phyloP scores from a whole-genome alignment of 2,888 invertebrate genomes.

The Homarus gammarus region DNA sequence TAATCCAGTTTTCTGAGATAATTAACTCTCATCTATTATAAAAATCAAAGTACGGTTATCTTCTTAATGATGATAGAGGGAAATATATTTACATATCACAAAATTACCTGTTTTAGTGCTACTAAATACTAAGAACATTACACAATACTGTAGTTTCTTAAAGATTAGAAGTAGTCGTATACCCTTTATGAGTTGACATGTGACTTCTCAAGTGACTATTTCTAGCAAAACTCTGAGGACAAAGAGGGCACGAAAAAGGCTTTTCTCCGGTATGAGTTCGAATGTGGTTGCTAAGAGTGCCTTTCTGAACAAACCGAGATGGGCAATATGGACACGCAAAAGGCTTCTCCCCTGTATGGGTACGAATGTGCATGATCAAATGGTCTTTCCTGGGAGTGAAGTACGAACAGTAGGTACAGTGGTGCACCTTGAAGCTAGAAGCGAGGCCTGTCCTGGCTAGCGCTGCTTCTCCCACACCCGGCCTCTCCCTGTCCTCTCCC shows the following conservation, averaged over 20 bases:
- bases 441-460: conserved; percentile 6
- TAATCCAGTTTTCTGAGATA: too few species aligned
- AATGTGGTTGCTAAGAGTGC: conserved; percentile 70
- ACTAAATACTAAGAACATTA: not conserved
- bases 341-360: conserved; percentile 66
- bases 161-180: not conserved
- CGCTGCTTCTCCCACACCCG: conserved; percentile 17
- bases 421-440: conserved; percentile 50
- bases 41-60: too few species aligned
- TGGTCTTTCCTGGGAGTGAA: conserved; percentile 64
- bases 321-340: conserved; percentile 56
- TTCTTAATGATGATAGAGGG: not conserved
- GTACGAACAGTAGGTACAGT: conserved; percentile 66
- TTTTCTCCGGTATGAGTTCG: conserved; percentile 73
- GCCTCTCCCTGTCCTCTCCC: conserved; percentile 41
- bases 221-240: conserved; percentile 57
- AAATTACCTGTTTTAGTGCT: not conserved
- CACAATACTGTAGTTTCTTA: not conserved
- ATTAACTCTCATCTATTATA: too few species aligned
- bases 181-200: conserved; percentile 43
- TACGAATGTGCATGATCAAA: conserved; percentile 60
- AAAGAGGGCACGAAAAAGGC: conserved; percentile 67
- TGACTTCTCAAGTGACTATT: conserved; percentile 58
- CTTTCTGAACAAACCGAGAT: conserved; percentile 62
- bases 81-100: not conserved